A percentile compares a stretch with the other conserved stretches of the same genome.
These are phyloP conservation scores for Notechis scutatus DNA, from an alignment of 2,113 vertebrate species.

Conservation along the genomic window DNA sequence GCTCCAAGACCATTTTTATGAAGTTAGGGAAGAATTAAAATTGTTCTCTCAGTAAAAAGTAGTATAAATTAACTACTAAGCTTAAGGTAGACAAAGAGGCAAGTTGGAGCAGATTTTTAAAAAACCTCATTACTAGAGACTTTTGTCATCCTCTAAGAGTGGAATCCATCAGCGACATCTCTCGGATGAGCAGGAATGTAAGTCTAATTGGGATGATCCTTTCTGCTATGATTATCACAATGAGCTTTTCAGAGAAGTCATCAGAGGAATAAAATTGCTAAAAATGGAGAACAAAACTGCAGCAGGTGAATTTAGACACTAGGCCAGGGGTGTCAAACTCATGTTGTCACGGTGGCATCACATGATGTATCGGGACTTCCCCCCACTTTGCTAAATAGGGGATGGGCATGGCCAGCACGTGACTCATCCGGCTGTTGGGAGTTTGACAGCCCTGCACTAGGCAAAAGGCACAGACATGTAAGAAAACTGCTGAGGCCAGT, in stretches of 20 bases:
- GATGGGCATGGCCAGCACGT: no score
- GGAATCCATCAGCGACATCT: neutral
- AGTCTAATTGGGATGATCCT: neutral
- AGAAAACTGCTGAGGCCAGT: neutral
- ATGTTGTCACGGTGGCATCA: no score
- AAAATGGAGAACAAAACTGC: neutral
- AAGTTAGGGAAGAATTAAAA: constrained; percentile 37
- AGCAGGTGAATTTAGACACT: neutral
- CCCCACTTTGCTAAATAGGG: no score
- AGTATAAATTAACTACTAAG: neutral
- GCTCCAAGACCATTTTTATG: constrained; percentile 43
- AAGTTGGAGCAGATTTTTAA: neutral
- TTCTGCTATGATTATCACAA: neutral
- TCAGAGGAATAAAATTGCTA: neutral
- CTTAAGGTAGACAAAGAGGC: neutral
- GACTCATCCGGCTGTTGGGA: no score
- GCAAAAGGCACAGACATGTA: neutral
- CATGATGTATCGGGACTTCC: no score
- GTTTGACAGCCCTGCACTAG: neutral
- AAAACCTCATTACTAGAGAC: neutral
- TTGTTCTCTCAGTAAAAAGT: constrained; percentile 20
- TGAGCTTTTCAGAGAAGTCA: neutral
- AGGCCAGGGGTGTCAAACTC: no score
- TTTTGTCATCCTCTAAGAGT: neutral
- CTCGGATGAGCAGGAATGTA: neutral